phyloP scores from a whole-genome alignment of 2,113 vertebrate genomes.

The Elaphurus davidianus region DNA sequence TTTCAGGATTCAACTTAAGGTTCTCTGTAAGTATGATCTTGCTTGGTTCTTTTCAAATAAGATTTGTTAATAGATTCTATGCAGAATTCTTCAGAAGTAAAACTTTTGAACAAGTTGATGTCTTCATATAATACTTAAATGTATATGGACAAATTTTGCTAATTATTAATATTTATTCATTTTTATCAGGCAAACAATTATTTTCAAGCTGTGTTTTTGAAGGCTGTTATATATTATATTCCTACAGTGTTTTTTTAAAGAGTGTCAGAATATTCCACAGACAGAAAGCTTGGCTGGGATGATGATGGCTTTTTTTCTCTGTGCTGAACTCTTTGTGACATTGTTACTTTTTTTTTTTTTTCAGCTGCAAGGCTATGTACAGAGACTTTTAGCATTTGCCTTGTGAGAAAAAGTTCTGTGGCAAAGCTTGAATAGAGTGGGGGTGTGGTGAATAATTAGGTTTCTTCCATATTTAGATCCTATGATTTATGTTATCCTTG shows the following conservation, averaged over 20 bases:
- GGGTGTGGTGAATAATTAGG: slow-evolving; percentile 60
- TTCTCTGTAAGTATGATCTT: not conserved
- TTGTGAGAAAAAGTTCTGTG: slow-evolving; percentile 56
- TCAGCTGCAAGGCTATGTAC: slow-evolving; percentile 6
- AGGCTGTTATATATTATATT: not conserved
- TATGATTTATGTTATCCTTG: slow-evolving; percentile 68
- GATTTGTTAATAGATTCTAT: not conserved
- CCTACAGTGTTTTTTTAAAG: not conserved
- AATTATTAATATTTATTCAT: not conserved
- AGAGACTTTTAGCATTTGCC: slow-evolving; percentile 58
- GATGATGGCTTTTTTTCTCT: not conserved
- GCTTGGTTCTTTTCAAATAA: not conserved
- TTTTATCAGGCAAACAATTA: not conserved
- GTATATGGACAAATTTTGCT: not conserved
- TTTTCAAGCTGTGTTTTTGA: not conserved
- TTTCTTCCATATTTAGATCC: slow-evolving; percentile 66
- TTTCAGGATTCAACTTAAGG: slow-evolving; percentile 1
- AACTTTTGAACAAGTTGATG: not conserved
- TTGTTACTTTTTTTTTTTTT: not conserved
- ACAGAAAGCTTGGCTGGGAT: slow-evolving; percentile 29
- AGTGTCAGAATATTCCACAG: not conserved
- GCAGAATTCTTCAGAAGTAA: not conserved
- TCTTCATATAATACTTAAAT: not conserved
- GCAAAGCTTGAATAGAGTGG: slow-evolving; percentile 56
- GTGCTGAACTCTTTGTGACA: slow-evolving; percentile 61